Conservation (phyloP, 2,888 invertebrate genomes). For the Hemistola chrysoprasaria region DNA sequence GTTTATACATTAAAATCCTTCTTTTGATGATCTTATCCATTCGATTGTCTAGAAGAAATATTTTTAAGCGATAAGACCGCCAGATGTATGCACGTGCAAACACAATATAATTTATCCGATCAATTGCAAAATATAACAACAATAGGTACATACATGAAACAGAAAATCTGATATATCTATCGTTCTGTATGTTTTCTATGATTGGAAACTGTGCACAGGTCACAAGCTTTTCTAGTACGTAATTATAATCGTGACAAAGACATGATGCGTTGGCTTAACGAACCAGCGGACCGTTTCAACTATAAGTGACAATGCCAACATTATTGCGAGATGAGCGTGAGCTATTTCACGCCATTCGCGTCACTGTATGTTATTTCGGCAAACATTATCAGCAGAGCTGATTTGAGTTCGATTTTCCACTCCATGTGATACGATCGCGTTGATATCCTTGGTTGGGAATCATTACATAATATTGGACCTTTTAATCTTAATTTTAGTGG, state of each 20-base stretch:
- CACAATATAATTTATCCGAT: too few relatives aligned
- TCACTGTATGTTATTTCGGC: constrained; percentile 50
- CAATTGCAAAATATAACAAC: too few relatives aligned
- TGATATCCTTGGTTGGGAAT: constrained; percentile 6
- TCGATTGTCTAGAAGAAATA: too few relatives aligned
- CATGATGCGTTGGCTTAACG: constrained; percentile 43
- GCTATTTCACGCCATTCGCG: constrained; percentile 49
- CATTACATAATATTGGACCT: too few relatives aligned
- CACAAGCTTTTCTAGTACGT: constrained; percentile 57
- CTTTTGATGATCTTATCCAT: too few relatives aligned
- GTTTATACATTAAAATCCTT: too few relatives aligned
- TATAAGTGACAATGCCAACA: constrained; percentile 44
- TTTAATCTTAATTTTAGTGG: too few relatives aligned
- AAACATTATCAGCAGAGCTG: constrained; percentile 51
- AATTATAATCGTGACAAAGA: constrained; percentile 63
- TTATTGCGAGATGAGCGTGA: constrained; percentile 47
- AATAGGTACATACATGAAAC: too few relatives aligned
- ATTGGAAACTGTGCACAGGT: constrained; percentile 51
- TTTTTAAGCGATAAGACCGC: too few relatives aligned
- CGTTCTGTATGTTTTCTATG: too few relatives aligned
- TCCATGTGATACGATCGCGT: constrained; percentile 1
- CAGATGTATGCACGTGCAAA: too few relatives aligned
- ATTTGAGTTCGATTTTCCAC: background rate
- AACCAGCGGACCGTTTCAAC: constrained; percentile 30
- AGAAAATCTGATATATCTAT: too few relatives aligned